Conservation (phyloP, 2,113 vertebrate species). For the Spea multiplicata region DNA sequence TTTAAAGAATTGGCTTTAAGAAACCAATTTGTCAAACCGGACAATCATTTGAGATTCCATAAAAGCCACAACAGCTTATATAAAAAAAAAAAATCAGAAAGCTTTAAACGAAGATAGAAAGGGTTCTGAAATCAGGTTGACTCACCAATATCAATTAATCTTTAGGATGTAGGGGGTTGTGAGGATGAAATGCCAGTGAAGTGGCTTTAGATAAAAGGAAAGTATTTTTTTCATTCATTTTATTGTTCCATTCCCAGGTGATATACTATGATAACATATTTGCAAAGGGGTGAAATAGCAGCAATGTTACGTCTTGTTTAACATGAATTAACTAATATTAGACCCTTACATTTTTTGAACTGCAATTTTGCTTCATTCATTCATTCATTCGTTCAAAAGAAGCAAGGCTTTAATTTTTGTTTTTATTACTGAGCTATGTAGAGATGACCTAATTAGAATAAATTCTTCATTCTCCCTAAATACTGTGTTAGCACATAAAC, state of each 20-base stretch:
- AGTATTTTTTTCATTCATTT: slow-evolving; percentile 39
- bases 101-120: slow-evolving; percentile 67
- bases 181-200: slow-evolving; percentile 55
- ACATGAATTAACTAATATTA: not conserved
- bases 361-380: no score
- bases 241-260: slow-evolving; percentile 30
- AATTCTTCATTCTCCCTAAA: no score
- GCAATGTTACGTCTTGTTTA: not conserved
- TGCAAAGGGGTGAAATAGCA: not conserved
- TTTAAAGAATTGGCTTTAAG: slow-evolving; percentile 72
- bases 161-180: slow-evolving; percentile 61
- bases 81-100: slow-evolving; percentile 67
- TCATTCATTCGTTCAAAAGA: no score
- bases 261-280: slow-evolving; percentile 13
- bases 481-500: no score
- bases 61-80: slow-evolving; percentile 74
- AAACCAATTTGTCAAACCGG: slow-evolving; percentile 80
- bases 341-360: no score
- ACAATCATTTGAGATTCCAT: slow-evolving; percentile 73
- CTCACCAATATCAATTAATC: slow-evolving; percentile 72
- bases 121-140: slow-evolving; percentile 67
- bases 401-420: no score
- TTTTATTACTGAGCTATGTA: no score
- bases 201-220: slow-evolving; percentile 50
- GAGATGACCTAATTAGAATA: no score